Evolutionary conservation across 2,113 vertebrate species (phyloP), one percentile per base, ranked within the genome.

Genomic region (Condylura cristata): DNA sequence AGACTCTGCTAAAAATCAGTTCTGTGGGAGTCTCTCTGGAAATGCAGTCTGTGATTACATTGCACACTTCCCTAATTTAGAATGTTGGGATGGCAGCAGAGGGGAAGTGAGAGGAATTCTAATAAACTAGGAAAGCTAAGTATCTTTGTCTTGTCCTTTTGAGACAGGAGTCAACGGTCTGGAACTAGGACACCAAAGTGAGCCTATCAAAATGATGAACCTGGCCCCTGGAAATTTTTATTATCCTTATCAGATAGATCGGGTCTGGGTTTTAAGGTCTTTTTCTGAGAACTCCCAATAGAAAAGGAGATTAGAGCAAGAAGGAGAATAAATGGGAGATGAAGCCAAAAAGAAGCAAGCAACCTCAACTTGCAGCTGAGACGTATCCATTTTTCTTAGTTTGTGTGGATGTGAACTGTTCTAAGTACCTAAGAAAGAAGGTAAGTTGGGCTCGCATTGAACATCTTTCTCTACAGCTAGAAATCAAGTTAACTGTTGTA

Each of bases 51-150:
- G 56, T 39, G 53, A 32, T 71, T 41, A 72, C 56, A n/a, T 68
- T 83, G 66, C 65, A 56, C 34, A 70, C 26, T 53, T 79, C 5
- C n/a, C 34, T 63, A 37, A 68, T 86, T 86, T 74, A 70, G 44
- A 83, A 61, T 44, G 22, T 70, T 37, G 44, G 63, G 75, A 61
- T 86, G 84, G 39, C 78, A 68, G 63, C 53, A 90, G 76, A 71
- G 12, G 56, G 82, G 34, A 93, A 92, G 56, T 26, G 46, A 90
- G 41, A 93, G n/a, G 53, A 85, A 86, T 85, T 86, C 72, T 82
- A 56, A 86, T 72, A 86, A 81, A 70, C 32, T 22, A 66, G 13
- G 37, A 78, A 93, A 86, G 83, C 58, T 41, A 75, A 71, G 63
- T 70, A 74, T 68, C 65, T 76, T 51, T 70, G 48, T 56, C 56